Percentiles rank a stretch among this genome's conserved stretches.
Evolutionary conservation across 2,888 invertebrate species (phyloP).

Genomic region (Drosophila paracracens): DNA sequence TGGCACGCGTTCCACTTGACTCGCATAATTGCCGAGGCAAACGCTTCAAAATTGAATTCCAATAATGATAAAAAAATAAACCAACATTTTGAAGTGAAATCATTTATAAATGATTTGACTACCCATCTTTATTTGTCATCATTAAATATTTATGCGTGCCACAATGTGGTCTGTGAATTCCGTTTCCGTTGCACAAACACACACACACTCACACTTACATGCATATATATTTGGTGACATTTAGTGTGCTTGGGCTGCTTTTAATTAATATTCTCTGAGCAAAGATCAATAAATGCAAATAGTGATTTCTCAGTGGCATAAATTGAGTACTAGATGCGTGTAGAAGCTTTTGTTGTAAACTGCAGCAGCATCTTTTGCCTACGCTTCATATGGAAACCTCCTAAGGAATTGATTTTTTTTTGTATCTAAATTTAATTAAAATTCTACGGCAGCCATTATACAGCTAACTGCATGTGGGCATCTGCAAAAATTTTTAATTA

Average conservation of each 20-base stretch:
- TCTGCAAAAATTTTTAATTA: constrained; percentile 54
- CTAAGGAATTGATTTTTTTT: neutral
- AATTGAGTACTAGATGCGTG: neutral
- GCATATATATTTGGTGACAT: constrained; percentile 1
- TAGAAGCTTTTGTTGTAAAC: neutral
- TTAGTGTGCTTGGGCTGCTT: constrained; percentile 14
- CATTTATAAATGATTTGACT: constrained; percentile 36
- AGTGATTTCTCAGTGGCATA: constrained; percentile 13
- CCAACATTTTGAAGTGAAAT: constrained; percentile 14
- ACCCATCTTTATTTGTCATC: constrained; percentile 35
- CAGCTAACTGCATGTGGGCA: constrained; percentile 30
- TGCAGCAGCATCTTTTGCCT: neutral
- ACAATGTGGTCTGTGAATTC: constrained; percentile 30
- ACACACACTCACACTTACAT: neutral
- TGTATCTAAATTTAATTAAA: constrained; percentile 20
- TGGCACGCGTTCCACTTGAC: constrained; percentile 54
- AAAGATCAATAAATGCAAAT: constrained; percentile 33
- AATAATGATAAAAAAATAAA: constrained; percentile 12
- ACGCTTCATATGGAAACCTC: neutral
- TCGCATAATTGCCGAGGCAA: constrained; percentile 45
- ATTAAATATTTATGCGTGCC: constrained; percentile 40
- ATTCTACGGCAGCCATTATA: constrained; percentile 12
- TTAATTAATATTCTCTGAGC: constrained; percentile 44
- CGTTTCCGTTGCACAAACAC: constrained; percentile 30
- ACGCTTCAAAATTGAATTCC: constrained; percentile 39